Evolutionary conservation across 2,113 vertebrate species (phyloP).

Genomic region (Lontra canadensis): DNA sequence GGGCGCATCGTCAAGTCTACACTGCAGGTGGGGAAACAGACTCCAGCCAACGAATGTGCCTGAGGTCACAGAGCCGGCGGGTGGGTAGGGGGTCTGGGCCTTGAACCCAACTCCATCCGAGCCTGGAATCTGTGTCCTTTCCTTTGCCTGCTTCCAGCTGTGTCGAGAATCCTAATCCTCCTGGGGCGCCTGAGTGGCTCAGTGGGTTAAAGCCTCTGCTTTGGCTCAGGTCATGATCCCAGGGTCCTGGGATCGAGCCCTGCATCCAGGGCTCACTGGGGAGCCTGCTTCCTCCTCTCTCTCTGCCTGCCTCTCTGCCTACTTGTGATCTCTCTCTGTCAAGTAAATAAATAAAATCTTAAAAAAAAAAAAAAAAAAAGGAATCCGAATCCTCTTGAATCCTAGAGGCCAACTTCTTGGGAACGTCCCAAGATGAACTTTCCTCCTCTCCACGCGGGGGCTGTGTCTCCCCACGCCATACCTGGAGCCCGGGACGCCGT

Average conservation of each 20-base stretch:
- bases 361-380: too few relatives aligned
- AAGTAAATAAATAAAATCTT: too few relatives aligned
- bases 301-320: too few relatives aligned
- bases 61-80: not conserved
- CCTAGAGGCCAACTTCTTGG: not conserved
- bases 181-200: too few relatives aligned
- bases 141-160: not conserved
- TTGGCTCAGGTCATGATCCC: too few relatives aligned
- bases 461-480: fast-evolving
- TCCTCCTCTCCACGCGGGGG: not conserved
- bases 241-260: too few relatives aligned
- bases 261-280: fast-evolving
- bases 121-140: not conserved
- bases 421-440: too few relatives aligned
- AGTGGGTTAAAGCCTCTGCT: not conserved
- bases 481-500: not conserved
- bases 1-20: not conserved
- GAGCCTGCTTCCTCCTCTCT: too few relatives aligned
- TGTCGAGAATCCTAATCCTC: not conserved
- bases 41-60: not conserved
- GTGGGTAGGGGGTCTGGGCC: not conserved
- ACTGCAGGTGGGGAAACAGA: fast-evolving
- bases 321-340: too few relatives aligned
- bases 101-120: not conserved
- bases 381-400: not conserved